Base-by-base conservation (phyloP, 2,888 invertebrate species). In the Xanthorhoe spadicearia region DNA sequence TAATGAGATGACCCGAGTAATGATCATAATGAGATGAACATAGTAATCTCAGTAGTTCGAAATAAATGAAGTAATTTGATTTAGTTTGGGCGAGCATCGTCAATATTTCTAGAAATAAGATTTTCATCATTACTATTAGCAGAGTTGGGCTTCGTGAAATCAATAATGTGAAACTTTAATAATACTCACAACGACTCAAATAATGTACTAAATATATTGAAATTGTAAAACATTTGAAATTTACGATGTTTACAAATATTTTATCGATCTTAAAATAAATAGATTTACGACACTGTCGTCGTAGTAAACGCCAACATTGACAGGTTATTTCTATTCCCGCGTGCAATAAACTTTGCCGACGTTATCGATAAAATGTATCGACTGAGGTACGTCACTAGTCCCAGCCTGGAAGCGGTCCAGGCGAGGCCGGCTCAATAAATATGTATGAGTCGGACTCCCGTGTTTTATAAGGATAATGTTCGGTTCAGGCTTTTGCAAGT, bases 361-460 rank as follows among this genome's bases (percentile, higher is more conserved):
- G 54, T 52, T 35, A 57, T 64, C 66, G 60, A 64, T 64, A 58
- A 17, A 38, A 52, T 55, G 49, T 49, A 64, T 70, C 62, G 63
- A 48, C 49, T 32, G 6, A 9, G 23, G 15, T 17, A 35, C 68
- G 63, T 68, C 64, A 61, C 71, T 68, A 66, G 56, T 56, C 59
- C 15, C 18, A 55, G 59, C 57, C 83, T 85, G 84, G 84, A 83
- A 70, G 65, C 66, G 74, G 76, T 81, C 85, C 84, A 84, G 77
- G 71, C 78, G 71, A 69, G 74, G 74, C 68, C 75, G 72, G 77
- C 73, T 76, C 81, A 79, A 87, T 88, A 86, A 85, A 88, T 88
- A 87, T 88, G 87, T 83, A 87, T 83, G 83, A 77, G 72, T 76
- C 72, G 77, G 78, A 79, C 78, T 77, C 76, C 77, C 76, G 72